These are phyloP conservation scores for Heliangelus exortis DNA, from an alignment of 2,797 vertebrate genomes.

Conservation along the genomic window DNA sequence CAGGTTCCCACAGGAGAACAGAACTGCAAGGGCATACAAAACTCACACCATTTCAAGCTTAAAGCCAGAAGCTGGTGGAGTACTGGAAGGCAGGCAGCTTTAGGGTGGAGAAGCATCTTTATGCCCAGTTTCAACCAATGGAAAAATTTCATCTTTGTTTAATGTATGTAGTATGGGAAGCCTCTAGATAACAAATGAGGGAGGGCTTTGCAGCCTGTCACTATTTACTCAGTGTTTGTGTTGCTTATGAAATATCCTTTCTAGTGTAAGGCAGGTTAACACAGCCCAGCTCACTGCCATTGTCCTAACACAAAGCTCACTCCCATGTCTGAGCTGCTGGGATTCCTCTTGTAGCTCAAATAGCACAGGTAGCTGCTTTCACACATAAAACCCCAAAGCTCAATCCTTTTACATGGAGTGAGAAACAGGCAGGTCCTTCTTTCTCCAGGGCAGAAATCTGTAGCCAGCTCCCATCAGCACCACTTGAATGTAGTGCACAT, in stretches of 20 bases:
- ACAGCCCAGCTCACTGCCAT: background rate
- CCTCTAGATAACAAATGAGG: no score
- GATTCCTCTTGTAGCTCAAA: background rate
- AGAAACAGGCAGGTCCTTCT: background rate
- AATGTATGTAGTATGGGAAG: background rate
- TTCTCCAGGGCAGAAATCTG: background rate
- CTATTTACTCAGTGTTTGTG: background rate
- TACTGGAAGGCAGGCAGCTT: background rate
- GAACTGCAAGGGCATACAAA: background rate
- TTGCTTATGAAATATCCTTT: background rate
- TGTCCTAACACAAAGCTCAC: fast-evolving
- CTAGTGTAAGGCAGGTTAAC: background rate
- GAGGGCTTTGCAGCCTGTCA: background rate
- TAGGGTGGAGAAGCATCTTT: background rate
- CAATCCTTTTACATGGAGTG: background rate
- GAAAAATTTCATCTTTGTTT: background rate
- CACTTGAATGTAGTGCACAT: background rate
- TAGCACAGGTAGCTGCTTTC: background rate
- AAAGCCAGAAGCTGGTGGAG: background rate
- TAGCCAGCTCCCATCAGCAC: background rate
- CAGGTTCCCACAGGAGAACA: background rate
- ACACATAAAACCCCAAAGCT: background rate
- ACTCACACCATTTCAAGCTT: background rate
- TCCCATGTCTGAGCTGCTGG: background rate
- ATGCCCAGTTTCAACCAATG: background rate